A percentile compares a stretch with the other conserved stretches of the same genome.
Conservation (phyloP, 1,140 invertebrate species). For the Leptinotarsa lineolata region DNA sequence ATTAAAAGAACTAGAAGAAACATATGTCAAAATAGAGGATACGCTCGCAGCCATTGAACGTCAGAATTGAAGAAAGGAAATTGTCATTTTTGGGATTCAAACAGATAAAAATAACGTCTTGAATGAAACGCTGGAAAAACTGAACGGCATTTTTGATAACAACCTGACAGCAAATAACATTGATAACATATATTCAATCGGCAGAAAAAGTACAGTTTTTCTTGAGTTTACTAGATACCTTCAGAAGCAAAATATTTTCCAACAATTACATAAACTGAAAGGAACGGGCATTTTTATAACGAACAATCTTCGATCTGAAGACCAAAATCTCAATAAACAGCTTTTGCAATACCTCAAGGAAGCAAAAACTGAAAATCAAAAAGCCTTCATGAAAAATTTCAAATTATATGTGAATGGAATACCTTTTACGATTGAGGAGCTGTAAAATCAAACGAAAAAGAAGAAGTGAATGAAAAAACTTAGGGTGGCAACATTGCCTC, state of each 20-base stretch:
- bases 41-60: no score
- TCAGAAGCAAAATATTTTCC: background rate
- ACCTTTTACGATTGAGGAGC: background rate
- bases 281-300: background rate
- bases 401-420: slow-evolving; percentile 5
- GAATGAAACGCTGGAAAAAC: background rate
- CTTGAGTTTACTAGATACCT: background rate
- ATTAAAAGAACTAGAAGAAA: no score
- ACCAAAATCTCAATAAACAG: background rate
- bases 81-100: background rate
- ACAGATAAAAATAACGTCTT: no score
- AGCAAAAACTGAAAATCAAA: slow-evolving; percentile 1
- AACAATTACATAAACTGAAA: slow-evolving; percentile 14
- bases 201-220: background rate
- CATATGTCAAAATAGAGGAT: no score
- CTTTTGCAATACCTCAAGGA: background rate
- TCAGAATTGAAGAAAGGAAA: background rate
- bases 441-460: no score
- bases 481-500: no score
- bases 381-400: slow-evolving; percentile 3
- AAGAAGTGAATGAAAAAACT: no score
- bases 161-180: background rate
- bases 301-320: background rate
- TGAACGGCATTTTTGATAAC: background rate
- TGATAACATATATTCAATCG: background rate